These are phyloP conservation scores for Meteorus colon DNA, from an alignment of 2,888 invertebrate species.

Conservation along the genomic window DNA sequence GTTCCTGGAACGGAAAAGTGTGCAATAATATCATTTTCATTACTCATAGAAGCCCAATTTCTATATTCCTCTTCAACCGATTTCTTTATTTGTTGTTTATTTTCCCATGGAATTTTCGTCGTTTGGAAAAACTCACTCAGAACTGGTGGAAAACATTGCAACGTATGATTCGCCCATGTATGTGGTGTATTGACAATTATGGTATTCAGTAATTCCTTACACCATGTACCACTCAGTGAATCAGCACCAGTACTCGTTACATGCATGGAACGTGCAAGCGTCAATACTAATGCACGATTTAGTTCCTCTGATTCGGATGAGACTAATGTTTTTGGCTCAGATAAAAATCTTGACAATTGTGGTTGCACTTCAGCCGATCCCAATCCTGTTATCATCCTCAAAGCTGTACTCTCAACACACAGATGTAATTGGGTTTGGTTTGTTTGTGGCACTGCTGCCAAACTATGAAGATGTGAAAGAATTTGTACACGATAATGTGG, in stretches of 20 bases:
- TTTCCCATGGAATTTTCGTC: conserved; percentile 89
- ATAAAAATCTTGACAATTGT: conserved; percentile 92
- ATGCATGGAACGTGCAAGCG: conserved; percentile 94
- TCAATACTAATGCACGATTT: conserved; percentile 93
- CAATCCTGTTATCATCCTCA: conserved; percentile 89
- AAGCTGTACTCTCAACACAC: conserved; percentile 92
- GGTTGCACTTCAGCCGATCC: conserved; percentile 97
- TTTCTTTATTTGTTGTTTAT: conserved; percentile 92
- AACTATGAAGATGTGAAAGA: conserved; percentile 91
- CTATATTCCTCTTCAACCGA: conserved; percentile 96
- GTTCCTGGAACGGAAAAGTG: conserved; percentile 97
- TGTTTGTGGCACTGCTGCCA: conserved; percentile 93
- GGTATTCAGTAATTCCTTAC: conserved; percentile 90
- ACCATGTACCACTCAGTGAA: conserved; percentile 83
- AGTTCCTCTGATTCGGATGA: conserved; percentile 96
- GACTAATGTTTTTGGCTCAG: conserved; percentile 92
- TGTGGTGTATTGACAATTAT: conserved; percentile 97
- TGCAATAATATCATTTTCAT: conserved; percentile 95
- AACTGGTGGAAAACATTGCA: conserved; percentile 92
- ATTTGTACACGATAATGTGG: conserved; percentile 96
- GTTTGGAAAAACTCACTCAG: conserved; percentile 91
- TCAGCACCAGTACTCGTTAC: conserved; percentile 85
- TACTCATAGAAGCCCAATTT: conserved; percentile 97
- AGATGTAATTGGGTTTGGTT: conserved; percentile 96
- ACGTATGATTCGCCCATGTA: conserved; percentile 94